phyloP scores from a whole-genome alignment of 2,888 invertebrate genomes.

The Rotaria socialis region DNA sequence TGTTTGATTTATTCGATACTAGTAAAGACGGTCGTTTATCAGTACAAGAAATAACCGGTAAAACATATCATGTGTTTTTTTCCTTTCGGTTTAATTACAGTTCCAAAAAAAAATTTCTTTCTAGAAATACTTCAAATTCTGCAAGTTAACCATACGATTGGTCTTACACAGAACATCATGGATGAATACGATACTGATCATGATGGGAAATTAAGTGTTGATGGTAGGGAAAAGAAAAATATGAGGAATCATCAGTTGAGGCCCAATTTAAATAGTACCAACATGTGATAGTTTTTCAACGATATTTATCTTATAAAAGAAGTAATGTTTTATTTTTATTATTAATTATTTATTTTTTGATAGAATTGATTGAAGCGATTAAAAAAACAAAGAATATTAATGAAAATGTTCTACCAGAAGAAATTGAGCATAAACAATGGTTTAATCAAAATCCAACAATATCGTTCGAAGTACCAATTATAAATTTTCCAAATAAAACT shows the following conservation, averaged over 20 bases:
- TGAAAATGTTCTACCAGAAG: background rate
- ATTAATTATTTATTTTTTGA: background rate
- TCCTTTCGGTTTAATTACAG: too few relatives aligned
- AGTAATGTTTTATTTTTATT: background rate
- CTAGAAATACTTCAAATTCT: background rate
- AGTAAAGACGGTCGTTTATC: background rate
- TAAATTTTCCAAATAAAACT: background rate
- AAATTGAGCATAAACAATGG: background rate
- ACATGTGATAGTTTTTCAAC: too few relatives aligned
- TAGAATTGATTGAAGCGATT: slow-evolving; percentile 17
- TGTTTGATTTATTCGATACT: slow-evolving; percentile 13
- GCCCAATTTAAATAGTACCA: too few relatives aligned
- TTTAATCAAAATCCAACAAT: background rate
- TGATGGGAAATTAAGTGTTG: slow-evolving; percentile 10
- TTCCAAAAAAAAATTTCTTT: background rate
- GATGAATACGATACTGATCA: background rate
- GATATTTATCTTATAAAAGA: too few relatives aligned
- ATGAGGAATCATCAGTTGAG: too few relatives aligned
- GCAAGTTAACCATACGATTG: background rate
- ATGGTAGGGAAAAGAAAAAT: background rate
- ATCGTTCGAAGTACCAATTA: background rate
- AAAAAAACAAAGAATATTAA: background rate
- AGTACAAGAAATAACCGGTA: slow-evolving; percentile 2
- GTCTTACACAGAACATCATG: background rate
- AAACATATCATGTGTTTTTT: background rate